phyloP scores from a whole-genome alignment of 1,140 invertebrate species.

The Polyergus mexicanus region DNA sequence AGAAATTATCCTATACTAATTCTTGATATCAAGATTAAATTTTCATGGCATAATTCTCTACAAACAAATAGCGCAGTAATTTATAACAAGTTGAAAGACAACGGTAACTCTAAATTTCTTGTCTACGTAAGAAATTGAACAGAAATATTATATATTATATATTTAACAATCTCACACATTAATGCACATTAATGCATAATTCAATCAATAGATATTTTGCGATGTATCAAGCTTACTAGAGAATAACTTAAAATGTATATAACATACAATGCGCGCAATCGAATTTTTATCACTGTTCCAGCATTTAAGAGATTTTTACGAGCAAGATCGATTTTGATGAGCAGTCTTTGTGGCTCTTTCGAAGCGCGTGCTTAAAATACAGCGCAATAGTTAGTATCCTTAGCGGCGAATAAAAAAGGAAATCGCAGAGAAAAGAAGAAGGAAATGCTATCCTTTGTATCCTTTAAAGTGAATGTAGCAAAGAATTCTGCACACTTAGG shows the following conservation, averaged over 20 bases:
- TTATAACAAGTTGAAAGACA: background rate
- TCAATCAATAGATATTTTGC: background rate
- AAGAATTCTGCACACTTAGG: conserved; percentile 3
- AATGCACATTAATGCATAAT: background rate
- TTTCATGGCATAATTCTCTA: conserved; percentile 2
- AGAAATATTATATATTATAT: background rate
- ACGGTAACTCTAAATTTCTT: background rate
- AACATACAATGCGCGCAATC: conserved; percentile 5
- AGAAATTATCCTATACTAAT: background rate
- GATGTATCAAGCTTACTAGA: background rate
- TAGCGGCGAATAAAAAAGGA: conserved; percentile 14
- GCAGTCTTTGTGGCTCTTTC: conserved; percentile 34
- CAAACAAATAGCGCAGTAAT: background rate
- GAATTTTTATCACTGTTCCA: conserved; percentile 22
- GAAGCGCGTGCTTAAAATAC: conserved; percentile 40
- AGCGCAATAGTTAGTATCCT: conserved; percentile 32
- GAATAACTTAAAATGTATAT: background rate
- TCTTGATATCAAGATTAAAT: conserved; percentile 18
- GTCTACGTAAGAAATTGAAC: background rate
- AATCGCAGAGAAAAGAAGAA: background rate
- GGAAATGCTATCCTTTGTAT: conserved; percentile 14
- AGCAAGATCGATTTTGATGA: conserved; percentile 13
- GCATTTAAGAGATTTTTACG: conserved; percentile 24
- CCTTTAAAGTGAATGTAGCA: conserved; percentile 49
- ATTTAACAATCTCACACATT: background rate